Percentiles rank a stretch among this genome's conserved stretches.
Conservation (phyloP, 2,888 invertebrate genomes). For the Strigamia maritima region DNA sequence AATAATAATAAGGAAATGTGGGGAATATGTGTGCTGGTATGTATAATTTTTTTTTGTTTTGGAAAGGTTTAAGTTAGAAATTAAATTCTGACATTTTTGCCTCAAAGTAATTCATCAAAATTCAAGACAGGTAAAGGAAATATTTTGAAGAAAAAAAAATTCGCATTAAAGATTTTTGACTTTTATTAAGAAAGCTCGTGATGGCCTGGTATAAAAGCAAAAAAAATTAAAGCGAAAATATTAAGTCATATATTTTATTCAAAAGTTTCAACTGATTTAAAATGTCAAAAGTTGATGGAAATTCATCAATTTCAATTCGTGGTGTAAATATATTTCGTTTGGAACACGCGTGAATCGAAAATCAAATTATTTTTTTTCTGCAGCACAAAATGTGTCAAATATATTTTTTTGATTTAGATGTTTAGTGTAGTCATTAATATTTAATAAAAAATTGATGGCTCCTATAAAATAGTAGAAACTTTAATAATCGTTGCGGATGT, state of each 20-base stretch:
- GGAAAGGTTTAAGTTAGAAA: not conserved
- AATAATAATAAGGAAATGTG: not conserved
- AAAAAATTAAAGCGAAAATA: not conserved
- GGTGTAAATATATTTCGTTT: not conserved
- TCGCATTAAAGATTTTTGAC: constrained; percentile 7
- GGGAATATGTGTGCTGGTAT: not conserved
- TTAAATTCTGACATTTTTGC: constrained; percentile 9
- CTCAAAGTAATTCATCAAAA: constrained; percentile 2
- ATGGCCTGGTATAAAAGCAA: not conserved
- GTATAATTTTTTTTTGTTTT: not conserved
- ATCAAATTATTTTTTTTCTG: not conserved
- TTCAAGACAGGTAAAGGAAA: not conserved
- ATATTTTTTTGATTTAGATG: too few relatives aligned
- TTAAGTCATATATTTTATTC: not conserved
- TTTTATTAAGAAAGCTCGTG: not conserved
- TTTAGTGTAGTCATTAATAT: too few relatives aligned
- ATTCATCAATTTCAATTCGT: constrained; percentile 8
- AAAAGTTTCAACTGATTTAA: not conserved
- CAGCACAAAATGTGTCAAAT: too few relatives aligned
- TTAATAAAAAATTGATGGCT: too few relatives aligned
- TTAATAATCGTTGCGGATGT: constrained; percentile 4
- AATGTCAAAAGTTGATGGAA: not conserved
- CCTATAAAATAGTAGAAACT: not conserved
- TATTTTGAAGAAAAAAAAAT: not conserved
- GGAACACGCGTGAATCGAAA: not conserved